Evolutionary conservation across 2,888 invertebrate genomes (phyloP), one percentile per base, ranked within the genome.

Genomic region (Platycnemis pennipes): DNA sequence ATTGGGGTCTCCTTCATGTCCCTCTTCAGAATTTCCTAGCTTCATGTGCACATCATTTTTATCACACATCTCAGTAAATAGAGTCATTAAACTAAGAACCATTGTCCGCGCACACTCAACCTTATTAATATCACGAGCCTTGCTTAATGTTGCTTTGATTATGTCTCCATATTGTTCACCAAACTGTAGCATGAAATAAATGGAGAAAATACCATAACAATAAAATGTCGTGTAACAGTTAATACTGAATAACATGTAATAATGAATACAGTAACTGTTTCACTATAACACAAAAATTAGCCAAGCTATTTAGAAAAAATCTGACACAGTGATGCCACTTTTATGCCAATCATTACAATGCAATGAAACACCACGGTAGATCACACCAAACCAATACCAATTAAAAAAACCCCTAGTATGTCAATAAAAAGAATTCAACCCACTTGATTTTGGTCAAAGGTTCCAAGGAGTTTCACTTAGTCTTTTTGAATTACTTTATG

Each of bases 111-210:
- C 99, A 96, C 99, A 99, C 96, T 98, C 98, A 85, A 99, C 98
- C 97, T 99, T 99, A 97, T 99, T 99, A 95, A 99, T 99, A 97
- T 99, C 99, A 95, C 99, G 97, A 26, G 99, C 99, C 97, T 99
- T 99, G 95, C 99, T 98, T 95, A 99, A 97, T 19, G 99, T 99
- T 63, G 99, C 98, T 97, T 99, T 99, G 95, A 99, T 98, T 94
- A 99, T 99, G 96, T 99, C 99, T 94, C 99, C 99, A 96, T 99
- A 99, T 96, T 99, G 99, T 96, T 99, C 99, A 97, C 99, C 99
- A 96, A 99, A 99, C 98, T 98, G 96, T 87, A 96, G 96, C 94
- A 86, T 95, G 94, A 95, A 94, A 95, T 94, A 22, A 91, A 69
- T 37, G 8, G 13, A 69, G 42, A 77, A 45, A 94, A 45, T 13